phyloP scores from a whole-genome alignment of 2,888 invertebrate species.

The Scaptomyza tumidula region DNA sequence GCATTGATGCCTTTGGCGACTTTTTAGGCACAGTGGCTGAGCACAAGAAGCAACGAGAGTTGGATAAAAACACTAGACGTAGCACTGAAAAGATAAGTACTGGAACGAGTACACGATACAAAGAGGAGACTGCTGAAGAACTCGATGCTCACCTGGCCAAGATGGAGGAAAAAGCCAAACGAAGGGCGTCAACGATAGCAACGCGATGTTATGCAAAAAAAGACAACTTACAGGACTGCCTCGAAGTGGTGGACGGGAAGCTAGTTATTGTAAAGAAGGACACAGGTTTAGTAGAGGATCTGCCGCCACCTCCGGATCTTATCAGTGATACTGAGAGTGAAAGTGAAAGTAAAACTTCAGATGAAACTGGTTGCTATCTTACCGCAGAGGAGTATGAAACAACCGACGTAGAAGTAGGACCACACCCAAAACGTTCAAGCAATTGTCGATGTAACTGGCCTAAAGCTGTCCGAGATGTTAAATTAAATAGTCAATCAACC shows the following conservation, averaged over 20 bases:
- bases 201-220: slow-evolving; percentile 76
- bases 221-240: slow-evolving; percentile 74
- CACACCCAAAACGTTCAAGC: slow-evolving; percentile 1
- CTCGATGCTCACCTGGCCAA: slow-evolving; percentile 64
- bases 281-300: slow-evolving; percentile 70
- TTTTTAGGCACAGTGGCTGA: slow-evolving; percentile 41
- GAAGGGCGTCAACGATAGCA: slow-evolving; percentile 59
- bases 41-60: slow-evolving; percentile 10
- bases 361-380: slow-evolving; percentile 28
- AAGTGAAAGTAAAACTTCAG: slow-evolving; percentile 35
- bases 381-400: slow-evolving; percentile 48
- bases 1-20: slow-evolving; percentile 55
- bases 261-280: slow-evolving; percentile 77
- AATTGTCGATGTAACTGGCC: slow-evolving; percentile 45
- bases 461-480: slow-evolving; percentile 49
- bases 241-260: slow-evolving; percentile 79
- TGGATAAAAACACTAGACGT: slow-evolving; percentile 16
- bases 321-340: slow-evolving; percentile 57
- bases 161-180: slow-evolving; percentile 50
- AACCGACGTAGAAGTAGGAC: neutral
- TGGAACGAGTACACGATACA: slow-evolving; percentile 54
- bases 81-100: slow-evolving; percentile 58
- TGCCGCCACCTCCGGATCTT: slow-evolving; percentile 63
- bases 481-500: neutral
- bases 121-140: slow-evolving; percentile 53